Conservation (phyloP, 2,797 vertebrate species). For the Varecia variegata region DNA sequence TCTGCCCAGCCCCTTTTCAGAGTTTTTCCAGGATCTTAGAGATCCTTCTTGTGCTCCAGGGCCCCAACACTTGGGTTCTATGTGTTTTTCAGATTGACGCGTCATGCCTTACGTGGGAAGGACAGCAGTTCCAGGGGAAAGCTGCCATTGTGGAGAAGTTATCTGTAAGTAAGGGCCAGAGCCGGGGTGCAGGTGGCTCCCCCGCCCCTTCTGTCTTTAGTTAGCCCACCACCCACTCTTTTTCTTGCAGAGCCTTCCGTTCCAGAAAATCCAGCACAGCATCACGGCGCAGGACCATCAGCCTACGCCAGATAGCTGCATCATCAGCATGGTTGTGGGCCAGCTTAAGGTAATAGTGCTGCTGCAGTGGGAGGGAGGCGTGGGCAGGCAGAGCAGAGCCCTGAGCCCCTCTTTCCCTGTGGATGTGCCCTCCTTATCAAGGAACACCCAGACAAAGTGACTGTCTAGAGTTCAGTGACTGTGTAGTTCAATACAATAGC, state of each 20-base stretch:
- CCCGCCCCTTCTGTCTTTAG: neutral
- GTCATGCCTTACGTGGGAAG: slow-evolving; percentile 99
- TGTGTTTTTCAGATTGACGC: slow-evolving; percentile 90
- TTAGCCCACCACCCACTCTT: neutral
- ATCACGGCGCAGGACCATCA: slow-evolving; percentile 99
- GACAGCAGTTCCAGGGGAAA: slow-evolving; percentile 98
- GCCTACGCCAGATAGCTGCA: slow-evolving; percentile 97
- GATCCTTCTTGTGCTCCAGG: neutral
- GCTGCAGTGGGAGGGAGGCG: neutral
- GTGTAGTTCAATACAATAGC: neutral
- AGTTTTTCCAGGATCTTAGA: neutral
- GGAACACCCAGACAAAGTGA: neutral
- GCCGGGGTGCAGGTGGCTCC: neutral
- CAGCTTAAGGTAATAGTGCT: slow-evolving; percentile 93
- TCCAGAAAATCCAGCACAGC: slow-evolving; percentile 98
- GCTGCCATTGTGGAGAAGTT: slow-evolving; percentile 97
- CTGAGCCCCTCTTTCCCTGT: neutral
- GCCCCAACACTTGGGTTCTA: neutral
- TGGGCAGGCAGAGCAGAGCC: neutral
- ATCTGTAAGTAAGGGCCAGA: slow-evolving; percentile 89
- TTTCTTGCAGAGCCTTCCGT: slow-evolving; percentile 93
- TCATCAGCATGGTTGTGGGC: slow-evolving; percentile 99
- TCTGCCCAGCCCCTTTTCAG: neutral
- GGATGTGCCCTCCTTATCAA: neutral
- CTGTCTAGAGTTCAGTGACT: neutral